Evolutionary conservation across 2,797 vertebrate species (phyloP), one percentile per base, ranked within the genome.

Genomic region (Geotrypetes seraphini): DNA sequence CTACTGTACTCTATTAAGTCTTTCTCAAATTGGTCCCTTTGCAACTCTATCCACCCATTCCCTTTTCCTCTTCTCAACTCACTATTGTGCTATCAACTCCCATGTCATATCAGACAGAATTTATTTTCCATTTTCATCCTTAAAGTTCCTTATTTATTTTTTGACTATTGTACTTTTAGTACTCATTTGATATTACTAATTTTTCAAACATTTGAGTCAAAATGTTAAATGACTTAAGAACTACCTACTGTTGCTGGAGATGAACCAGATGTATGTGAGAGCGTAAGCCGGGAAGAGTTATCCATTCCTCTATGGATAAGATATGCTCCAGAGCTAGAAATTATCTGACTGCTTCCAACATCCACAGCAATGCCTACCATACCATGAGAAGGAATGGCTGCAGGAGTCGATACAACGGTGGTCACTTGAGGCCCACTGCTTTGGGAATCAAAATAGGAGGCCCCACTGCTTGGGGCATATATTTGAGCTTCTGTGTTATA

Each of bases 341-440:
- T 85, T 48, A 97, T 88, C 73, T 89, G 89, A 66, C 85, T 91
- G 50, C 88, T 84, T 39, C 85, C 86, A 39, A 95, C 84, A 5
- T 97, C 95, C 95, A 97, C 91, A 47, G 91, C 53, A 45, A 98
- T 91, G 75, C 92, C 95, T 75, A 97, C 94, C 95, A 98, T 96
- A 74, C 88, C 59, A 26, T 98, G 95, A 21, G 89, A 63, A 23
- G 89, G 84, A 43, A 89, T 83, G 2, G 86, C 73, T 4, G 88
- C 75, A 29, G 90, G 86, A 19, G 92, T 92, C 7, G 93, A 93
- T 36, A 91, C 81, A 36, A 92, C 91, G 2, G 92, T 87, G 45
- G 92, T 93, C 74, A 93, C 92, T 54, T 92, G 92, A 40, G 84
- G 64, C 2, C 88, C 85, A 4, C 87, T 81, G 3, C 86, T 82